Evolutionary conservation across 2,888 invertebrate genomes (phyloP).

Genomic region (Augochlorella aurata): DNA sequence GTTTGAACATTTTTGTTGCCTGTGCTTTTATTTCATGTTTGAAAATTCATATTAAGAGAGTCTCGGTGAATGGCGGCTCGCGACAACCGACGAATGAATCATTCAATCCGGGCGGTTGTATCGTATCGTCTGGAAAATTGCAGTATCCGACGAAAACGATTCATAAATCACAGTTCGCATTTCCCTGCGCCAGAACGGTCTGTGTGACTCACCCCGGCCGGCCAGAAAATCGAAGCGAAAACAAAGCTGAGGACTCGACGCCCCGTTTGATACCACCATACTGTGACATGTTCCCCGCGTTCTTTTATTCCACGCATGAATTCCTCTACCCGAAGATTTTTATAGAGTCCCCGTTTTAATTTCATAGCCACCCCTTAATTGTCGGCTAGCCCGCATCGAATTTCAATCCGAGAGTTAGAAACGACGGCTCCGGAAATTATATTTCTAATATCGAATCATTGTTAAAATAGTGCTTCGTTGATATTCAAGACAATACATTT

Average conservation of each 20-base stretch:
- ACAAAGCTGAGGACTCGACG: conserved; percentile 12
- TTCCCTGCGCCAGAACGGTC: conserved; percentile 5
- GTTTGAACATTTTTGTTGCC: not conserved
- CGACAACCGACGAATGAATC: conserved; percentile 32
- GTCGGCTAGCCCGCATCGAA: too few relatives aligned
- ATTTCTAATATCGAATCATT: too few relatives aligned
- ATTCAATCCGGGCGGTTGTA: conserved; percentile 27
- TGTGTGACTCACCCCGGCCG: conserved; percentile 23
- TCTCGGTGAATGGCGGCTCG: not conserved
- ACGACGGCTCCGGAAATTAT: too few relatives aligned
- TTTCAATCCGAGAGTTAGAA: too few relatives aligned
- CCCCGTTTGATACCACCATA: not conserved
- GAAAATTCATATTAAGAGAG: not conserved
- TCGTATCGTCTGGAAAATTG: conserved; percentile 34
- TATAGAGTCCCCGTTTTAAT: not conserved
- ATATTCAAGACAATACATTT: too few relatives aligned
- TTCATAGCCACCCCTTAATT: not conserved
- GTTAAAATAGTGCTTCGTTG: too few relatives aligned
- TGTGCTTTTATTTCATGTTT: not conserved
- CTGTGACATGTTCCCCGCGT: not conserved
- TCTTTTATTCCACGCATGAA: conserved; percentile 3
- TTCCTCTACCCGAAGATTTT: not conserved
- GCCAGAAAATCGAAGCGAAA: conserved; percentile 20
- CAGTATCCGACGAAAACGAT: conserved; percentile 28
- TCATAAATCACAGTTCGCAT: conserved; percentile 41